phyloP scores from a whole-genome alignment of 2,888 invertebrate species.

The Mythimna ferrago region DNA sequence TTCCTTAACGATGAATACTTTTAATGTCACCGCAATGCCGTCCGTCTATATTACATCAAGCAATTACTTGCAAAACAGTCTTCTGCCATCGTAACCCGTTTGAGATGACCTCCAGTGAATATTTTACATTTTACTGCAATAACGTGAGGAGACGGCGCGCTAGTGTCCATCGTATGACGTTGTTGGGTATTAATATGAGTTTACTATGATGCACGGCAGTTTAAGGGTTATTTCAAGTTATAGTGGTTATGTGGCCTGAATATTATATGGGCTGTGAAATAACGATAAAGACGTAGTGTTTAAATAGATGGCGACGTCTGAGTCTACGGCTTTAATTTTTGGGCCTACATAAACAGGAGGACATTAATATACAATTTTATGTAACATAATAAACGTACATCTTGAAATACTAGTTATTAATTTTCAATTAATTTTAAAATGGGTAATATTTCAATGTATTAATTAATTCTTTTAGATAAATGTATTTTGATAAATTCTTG shows the following conservation, averaged over 20 bases:
- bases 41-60: constrained; percentile 62
- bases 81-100: constrained; percentile 64
- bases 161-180: constrained; percentile 54
- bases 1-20: constrained; percentile 47
- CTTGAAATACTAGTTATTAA: too few species aligned
- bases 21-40: constrained; percentile 55
- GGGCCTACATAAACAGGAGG: not conserved
- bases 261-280: constrained; percentile 6
- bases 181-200: constrained; percentile 42
- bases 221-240: constrained; percentile 27
- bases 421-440: too few species aligned
- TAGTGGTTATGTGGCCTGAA: constrained; percentile 9
- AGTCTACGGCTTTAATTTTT: not conserved
- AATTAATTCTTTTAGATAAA: too few species aligned
- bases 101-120: constrained; percentile 75
- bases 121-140: constrained; percentile 74
- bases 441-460: too few species aligned
- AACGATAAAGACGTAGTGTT: not conserved
- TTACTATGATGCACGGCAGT: constrained; percentile 43
- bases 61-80: constrained; percentile 67
- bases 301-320: not conserved
- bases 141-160: constrained; percentile 64
- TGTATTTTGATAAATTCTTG: too few species aligned
- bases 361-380: not conserved
- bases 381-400: too few species aligned